Percentiles rank a stretch among this genome's conserved stretches.
Conservation (phyloP, 2,888 invertebrate species). For the Smittia aterrima region DNA sequence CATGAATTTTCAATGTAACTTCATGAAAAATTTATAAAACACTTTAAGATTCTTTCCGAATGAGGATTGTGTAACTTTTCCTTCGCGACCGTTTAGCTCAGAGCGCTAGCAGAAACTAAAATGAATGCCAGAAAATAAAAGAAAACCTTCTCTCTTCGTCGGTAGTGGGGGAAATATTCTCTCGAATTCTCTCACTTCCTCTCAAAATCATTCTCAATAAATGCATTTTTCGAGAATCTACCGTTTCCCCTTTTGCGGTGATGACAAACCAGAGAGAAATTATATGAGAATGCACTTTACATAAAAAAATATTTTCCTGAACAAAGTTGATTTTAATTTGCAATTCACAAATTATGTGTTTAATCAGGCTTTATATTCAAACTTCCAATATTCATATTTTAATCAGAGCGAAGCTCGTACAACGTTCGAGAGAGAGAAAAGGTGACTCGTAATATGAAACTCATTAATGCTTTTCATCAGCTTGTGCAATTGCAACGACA, state of each 20-base stretch:
- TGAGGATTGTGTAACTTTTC: not conserved
- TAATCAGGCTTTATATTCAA: constrained; percentile 15
- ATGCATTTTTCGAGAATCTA: constrained; percentile 16
- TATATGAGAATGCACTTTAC: not conserved
- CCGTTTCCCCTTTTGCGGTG: not conserved
- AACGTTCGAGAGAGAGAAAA: too few species aligned
- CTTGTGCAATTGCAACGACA: not conserved
- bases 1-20: not conserved
- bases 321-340: constrained; percentile 13
- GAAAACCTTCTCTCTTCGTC: not conserved
- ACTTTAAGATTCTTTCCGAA: not conserved
- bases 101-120: constrained; percentile 11
- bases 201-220: not conserved
- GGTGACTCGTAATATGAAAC: not conserved
- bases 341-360: constrained; percentile 35
- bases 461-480: constrained; percentile 14
- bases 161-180: constrained; percentile 10
- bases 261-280: not conserved
- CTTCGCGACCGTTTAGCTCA: not conserved
- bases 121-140: not conserved
- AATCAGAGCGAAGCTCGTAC: not conserved
- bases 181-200: not conserved
- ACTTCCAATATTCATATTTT: not conserved
- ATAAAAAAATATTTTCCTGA: not conserved
- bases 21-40: not conserved